A percentile compares a stretch with the other conserved stretches of the same genome.
These are phyloP conservation scores for Melitaea athalia DNA, from an alignment of 2,888 invertebrate species.

Conservation along the genomic window DNA sequence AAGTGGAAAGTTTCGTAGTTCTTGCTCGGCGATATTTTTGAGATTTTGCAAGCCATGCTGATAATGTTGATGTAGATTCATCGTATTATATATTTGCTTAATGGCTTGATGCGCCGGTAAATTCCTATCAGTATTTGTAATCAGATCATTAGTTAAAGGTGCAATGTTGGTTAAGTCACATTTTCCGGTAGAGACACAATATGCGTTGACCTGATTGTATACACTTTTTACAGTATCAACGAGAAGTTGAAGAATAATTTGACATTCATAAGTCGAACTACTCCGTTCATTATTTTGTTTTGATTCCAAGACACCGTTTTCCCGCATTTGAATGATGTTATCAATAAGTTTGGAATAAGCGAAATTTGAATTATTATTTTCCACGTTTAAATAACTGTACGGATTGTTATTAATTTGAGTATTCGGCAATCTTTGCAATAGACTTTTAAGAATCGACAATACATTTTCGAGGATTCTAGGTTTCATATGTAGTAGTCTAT, in stretches of 20 bases:
- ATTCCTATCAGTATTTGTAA: too few relatives aligned
- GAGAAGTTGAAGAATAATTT: slow-evolving; percentile 20
- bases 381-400: background rate
- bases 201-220: slow-evolving; percentile 13
- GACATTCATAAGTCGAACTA: slow-evolving; percentile 13
- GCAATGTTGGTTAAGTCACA: background rate
- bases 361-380: slow-evolving; percentile 13
- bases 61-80: too few relatives aligned
- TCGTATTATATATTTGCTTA: too few relatives aligned
- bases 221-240: slow-evolving; percentile 20
- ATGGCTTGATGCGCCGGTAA: too few relatives aligned
- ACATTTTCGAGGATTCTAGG: slow-evolving; percentile 31
- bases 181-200: slow-evolving; percentile 20
- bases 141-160: background rate
- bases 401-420: slow-evolving; percentile 1
- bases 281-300: slow-evolving; percentile 15
- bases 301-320: slow-evolving; percentile 1
- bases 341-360: background rate
- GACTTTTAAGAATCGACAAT: slow-evolving; percentile 23
- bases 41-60: too few relatives aligned
- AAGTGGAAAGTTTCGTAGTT: too few relatives aligned
- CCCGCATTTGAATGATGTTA: background rate
- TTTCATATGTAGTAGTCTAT: background rate
- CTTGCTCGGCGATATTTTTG: too few relatives aligned
- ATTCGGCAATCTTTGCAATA: slow-evolving; percentile 17